Evolutionary conservation across 2,888 invertebrate species (phyloP), one percentile per base, ranked within the genome.

Genomic region (Conus canariensis): DNA sequence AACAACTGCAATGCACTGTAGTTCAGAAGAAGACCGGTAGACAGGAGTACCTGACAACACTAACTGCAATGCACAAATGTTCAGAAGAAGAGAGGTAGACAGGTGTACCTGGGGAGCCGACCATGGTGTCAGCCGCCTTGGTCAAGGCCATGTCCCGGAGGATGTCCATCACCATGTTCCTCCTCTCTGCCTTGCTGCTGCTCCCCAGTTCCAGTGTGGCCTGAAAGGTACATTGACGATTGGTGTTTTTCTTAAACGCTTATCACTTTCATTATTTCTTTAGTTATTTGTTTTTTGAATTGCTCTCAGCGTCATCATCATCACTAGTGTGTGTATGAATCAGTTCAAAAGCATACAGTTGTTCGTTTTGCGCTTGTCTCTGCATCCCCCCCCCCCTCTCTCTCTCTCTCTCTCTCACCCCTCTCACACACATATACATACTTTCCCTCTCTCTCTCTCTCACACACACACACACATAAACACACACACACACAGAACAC

Each of bases 81-180:
- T 45, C 3, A 45, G 45, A 45, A 45, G 45, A 45, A 45, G 45
- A 45, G 2, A 45, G 45, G 45, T 45, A 45, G 3, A 45, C 45
- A 45, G 45, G 3, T 45, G 45, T 45, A 45, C 45, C 45, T 45
- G 45, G 45, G 4, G 98, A 97, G 9, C 30, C 99, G 91, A 99
- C 99, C 77, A 98, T 97, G 19, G 98, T 98, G 95, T 99, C 97
- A 96, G 98, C 98, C 96, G 99, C 99, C 96, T 98, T 99, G 70
- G 97, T 97, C 86, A 99, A 97, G 8, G 98, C 98, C 92, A 99
- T 96, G 98, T 98, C 90, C 93, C 92, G 96, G 94, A 70, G 77
- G 12, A 88, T 59, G 30, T 88, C 88, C 58, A 25, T 25, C 88
- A 88, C 77, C 16, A 45, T 58, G 0, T 25, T n/a, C 8, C 16